Conservation (phyloP, 1,140 invertebrate genomes). For the Panonychus citri region DNA sequence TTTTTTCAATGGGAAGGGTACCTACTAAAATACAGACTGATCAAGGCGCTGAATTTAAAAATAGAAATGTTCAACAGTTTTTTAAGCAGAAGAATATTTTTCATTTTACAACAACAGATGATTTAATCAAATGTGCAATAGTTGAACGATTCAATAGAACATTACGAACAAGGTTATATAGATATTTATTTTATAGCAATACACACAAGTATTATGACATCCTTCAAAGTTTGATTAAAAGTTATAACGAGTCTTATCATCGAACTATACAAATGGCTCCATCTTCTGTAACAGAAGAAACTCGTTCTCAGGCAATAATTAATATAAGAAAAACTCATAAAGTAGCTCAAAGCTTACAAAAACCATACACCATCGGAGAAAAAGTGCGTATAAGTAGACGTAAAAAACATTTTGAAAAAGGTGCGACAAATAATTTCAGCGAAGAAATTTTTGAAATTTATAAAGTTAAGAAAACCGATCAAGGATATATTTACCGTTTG, state of each 20-base stretch:
- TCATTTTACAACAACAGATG: conserved; percentile 22
- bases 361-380: neutral
- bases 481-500: neutral
- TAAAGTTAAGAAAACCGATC: neutral
- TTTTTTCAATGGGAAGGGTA: neutral
- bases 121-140: conserved; percentile 23
- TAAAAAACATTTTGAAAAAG: neutral
- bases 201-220: conserved; percentile 22
- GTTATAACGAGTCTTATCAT: conserved; percentile 25
- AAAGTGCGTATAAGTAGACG: neutral
- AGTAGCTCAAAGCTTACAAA: neutral
- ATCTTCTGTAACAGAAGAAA: neutral
- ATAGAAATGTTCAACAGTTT: conserved; percentile 11
- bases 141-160: conserved; percentile 26
- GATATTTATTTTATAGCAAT: conserved; percentile 23
- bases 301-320: neutral
- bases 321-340: neutral
- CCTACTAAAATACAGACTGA: conserved; percentile 4
- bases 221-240: conserved; percentile 19
- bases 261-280: conserved; percentile 23
- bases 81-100: conserved; percentile 19
- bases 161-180: conserved; percentile 24
- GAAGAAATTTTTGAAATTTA: neutral
- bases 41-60: conserved; percentile 7
- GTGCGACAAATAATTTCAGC: neutral